Evolutionary conservation across 2,113 vertebrate genomes (phyloP).

Genomic region (Smithornis capensis): DNA sequence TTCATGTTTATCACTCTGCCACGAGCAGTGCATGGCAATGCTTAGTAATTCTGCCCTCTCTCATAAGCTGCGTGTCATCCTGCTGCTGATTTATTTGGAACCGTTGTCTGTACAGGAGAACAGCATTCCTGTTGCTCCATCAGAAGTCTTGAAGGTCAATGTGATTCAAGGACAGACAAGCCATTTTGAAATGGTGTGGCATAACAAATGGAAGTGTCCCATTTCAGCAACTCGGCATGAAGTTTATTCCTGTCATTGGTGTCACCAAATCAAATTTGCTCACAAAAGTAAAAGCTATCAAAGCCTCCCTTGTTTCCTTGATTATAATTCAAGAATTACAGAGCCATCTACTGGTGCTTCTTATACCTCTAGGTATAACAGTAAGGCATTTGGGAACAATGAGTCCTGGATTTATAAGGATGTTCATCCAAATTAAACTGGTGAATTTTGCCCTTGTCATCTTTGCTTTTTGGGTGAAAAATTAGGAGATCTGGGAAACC

Average conservation of each 20-base stretch:
- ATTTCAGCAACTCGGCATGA: conserved; percentile 74
- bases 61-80: neutral
- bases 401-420: neutral
- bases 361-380: neutral
- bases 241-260: conserved; percentile 72
- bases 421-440: neutral
- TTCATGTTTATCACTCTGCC: neutral
- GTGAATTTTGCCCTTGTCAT: neutral
- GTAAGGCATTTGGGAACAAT: neutral
- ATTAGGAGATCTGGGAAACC: neutral
- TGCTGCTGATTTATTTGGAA: neutral
- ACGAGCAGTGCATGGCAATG: neutral
- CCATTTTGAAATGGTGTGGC: conserved; percentile 54
- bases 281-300: conserved; percentile 53
- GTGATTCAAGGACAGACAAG: conserved; percentile 56
- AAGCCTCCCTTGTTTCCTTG: neutral
- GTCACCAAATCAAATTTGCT: conserved; percentile 75
- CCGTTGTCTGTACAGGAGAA: neutral
- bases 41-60: neutral
- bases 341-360: conserved; percentile 77
- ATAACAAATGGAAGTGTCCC: conserved; percentile 73
- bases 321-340: conserved; percentile 68
- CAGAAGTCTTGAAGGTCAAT: conserved; percentile 63
- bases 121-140: neutral
- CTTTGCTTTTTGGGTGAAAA: neutral